These are phyloP conservation scores for Acrobeloides nanus DNA, from an alignment of 2,888 invertebrate species.

Conservation along the genomic window DNA sequence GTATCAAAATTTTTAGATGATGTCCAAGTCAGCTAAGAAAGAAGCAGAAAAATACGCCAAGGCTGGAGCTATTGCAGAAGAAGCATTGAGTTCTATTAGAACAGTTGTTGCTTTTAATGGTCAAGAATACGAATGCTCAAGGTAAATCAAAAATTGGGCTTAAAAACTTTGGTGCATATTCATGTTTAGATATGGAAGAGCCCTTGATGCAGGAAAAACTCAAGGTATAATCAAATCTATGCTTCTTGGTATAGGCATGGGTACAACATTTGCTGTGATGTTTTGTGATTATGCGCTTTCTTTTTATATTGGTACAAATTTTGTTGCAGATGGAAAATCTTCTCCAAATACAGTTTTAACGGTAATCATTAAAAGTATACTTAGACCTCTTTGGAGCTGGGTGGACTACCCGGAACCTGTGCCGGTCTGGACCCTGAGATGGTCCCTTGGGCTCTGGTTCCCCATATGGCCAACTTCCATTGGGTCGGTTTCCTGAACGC, in stretches of 20 bases:
- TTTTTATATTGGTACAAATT: constrained; percentile 45
- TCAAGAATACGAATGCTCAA: constrained; percentile 40
- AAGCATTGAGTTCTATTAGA: constrained; percentile 46
- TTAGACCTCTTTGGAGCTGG: too few relatives aligned
- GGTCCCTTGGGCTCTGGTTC: too few relatives aligned
- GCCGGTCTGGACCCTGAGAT: too few relatives aligned
- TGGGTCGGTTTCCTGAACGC: too few relatives aligned
- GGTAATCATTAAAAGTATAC: too few relatives aligned
- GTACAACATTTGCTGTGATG: constrained; percentile 51
- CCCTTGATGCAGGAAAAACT: constrained; percentile 34
- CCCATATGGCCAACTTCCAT: too few relatives aligned
- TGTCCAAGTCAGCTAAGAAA: constrained; percentile 56
- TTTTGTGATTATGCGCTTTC: constrained; percentile 51
- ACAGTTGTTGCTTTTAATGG: constrained; percentile 53
- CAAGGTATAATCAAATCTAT: constrained; percentile 46
- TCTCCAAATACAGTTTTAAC: constrained; percentile 17
- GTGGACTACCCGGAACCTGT: too few relatives aligned
- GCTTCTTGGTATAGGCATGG: constrained; percentile 53
- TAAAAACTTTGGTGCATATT: too few relatives aligned
- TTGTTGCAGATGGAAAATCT: constrained; percentile 20
- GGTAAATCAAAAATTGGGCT: too few relatives aligned
- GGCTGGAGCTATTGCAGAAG: constrained; percentile 53
- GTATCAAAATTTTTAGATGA: too few relatives aligned
- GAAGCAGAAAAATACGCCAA: constrained; percentile 54
- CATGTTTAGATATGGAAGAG: constrained; percentile 42